Conservation (phyloP, 2,888 invertebrate genomes). For the Galerucella calmariensis region DNA sequence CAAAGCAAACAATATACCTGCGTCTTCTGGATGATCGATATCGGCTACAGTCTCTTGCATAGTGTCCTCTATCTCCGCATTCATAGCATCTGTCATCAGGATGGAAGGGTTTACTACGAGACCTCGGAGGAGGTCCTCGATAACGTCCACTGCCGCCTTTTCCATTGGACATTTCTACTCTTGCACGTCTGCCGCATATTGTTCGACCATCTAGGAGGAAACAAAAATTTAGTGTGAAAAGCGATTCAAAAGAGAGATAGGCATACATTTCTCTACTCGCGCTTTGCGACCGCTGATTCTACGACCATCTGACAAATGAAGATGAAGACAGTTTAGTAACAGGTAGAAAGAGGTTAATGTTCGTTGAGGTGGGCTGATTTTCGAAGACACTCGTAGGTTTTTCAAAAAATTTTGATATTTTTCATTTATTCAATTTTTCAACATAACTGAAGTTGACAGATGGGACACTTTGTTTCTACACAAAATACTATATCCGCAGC, state of each 20-base stretch:
- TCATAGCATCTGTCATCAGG: conserved; percentile 95
- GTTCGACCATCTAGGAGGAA: conserved; percentile 76
- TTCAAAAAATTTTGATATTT: conserved; percentile 22
- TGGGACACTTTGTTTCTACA: background rate
- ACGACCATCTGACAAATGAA: conserved; percentile 47
- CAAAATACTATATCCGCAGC: background rate
- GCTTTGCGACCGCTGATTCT: conserved; percentile 46
- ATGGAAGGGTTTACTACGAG: conserved; percentile 80
- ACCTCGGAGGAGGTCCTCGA: conserved; percentile 71
- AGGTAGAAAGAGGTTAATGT: conserved; percentile 30
- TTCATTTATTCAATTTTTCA: conserved; percentile 19
- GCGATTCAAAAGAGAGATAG: conserved; percentile 30
- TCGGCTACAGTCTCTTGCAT: conserved; percentile 89
- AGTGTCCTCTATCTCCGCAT: conserved; percentile 93
- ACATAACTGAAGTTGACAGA: conserved; percentile 8
- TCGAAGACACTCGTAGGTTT: conserved; percentile 26
- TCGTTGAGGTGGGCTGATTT: conserved; percentile 24
- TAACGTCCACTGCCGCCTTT: conserved; percentile 70
- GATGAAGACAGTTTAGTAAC: conserved; percentile 42
- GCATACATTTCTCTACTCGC: conserved; percentile 48
- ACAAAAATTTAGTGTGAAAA: conserved; percentile 25
- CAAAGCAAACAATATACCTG: conserved; percentile 50
- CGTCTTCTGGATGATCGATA: conserved; percentile 72
- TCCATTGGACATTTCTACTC: conserved; percentile 93
- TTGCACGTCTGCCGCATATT: conserved; percentile 88